Evolutionary conservation across 2,113 vertebrate genomes (phyloP), one percentile per base, ranked within the genome.

Genomic region (Pampusana beccarii): DNA sequence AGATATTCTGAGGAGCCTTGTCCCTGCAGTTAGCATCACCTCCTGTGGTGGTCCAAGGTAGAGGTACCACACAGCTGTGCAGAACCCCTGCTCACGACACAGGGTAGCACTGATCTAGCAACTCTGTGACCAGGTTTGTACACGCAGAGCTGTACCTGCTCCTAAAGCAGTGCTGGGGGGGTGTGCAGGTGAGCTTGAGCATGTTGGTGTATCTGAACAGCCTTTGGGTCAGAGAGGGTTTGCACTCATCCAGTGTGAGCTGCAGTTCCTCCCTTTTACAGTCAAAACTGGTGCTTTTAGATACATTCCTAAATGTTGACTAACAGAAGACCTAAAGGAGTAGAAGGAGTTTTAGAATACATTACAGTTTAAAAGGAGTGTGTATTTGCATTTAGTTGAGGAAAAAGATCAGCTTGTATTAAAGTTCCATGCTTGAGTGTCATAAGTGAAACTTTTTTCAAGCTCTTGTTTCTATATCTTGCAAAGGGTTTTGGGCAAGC

Each of bases 161-260:
- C 9, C 33, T 28, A 18, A 31, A 19, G 28, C 42, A 13, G 24
- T 9, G 24, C 28, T 84, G 77, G 44, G 16, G 44, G 24, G 54
- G 29, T 11, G 51, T 29, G 46, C 33, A 56, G 36, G 15, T 34
- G 46, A 44, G 25, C 29, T 51, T 6, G 46, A 50, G 23, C 36
- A 6, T 0, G 1, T 33, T 21, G 6, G 16, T 9, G 34, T 34
- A 42, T 20, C 51, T 61, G 40, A 44, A 10, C 17, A 60, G 44
- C 1, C 0, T 54, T 71, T 33, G 56, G 13, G 9, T 20, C 38
- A 73, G 20, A n/a, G 34, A 1, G 2, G 34, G 28, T 31, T 28
- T 51, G 40, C 9, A 6, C 11, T n/a, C 34, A 21, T 56, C 21
- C 50, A 18, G 6, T 13, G 34, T 9, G 34, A 67, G 61, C n/a